A percentile compares a stretch with the other conserved stretches of the same genome.
Evolutionary conservation across 2,888 invertebrate genomes (phyloP).

Genomic region (Alloplasta piceator): DNA sequence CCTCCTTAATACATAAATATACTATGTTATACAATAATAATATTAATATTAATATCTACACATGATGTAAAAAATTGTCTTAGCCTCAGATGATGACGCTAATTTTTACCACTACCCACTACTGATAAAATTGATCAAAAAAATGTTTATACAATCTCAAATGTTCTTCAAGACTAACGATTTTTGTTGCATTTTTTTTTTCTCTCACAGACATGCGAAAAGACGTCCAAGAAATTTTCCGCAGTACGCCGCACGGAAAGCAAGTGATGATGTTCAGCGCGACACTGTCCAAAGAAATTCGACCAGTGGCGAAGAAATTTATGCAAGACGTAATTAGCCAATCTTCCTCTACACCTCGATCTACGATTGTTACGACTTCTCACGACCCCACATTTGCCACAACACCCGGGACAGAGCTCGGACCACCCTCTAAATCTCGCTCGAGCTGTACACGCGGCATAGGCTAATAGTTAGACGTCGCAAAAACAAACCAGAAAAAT

Average conservation of each 20-base stretch:
- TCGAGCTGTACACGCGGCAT: conserved; percentile 79
- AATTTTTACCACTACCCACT: conserved; percentile 75
- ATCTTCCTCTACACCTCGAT: conserved; percentile 82
- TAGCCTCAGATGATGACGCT: conserved; percentile 75
- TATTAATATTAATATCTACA: conserved; percentile 10
- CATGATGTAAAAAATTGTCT: conserved; percentile 72
- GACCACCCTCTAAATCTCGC: conserved; percentile 76
- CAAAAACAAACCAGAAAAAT: conserved; percentile 35
- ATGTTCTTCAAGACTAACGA: conserved; percentile 7
- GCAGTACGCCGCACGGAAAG: conserved; percentile 99
- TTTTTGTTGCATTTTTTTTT: conserved; percentile 51
- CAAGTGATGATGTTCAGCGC: conserved; percentile 99
- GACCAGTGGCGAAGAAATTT: conserved; percentile 99
- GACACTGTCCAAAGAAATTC: conserved; percentile 99
- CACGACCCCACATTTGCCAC: conserved; percentile 75
- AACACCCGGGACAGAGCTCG: conserved; percentile 80
- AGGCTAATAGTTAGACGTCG: conserved; percentile 75
- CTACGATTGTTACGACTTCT: conserved; percentile 75
- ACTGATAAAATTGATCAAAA: conserved; percentile 66
- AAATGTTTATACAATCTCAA: conserved; percentile 1
- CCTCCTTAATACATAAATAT: too few species aligned
- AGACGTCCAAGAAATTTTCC: conserved; percentile 99
- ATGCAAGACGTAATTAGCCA: conserved; percentile 97
- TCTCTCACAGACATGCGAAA: conserved; percentile 97
- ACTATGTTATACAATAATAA: too few species aligned